Evolutionary conservation across 2,113 vertebrate species (phyloP), one percentile per base, ranked within the genome.

Genomic region (Cichladusa arquata): DNA sequence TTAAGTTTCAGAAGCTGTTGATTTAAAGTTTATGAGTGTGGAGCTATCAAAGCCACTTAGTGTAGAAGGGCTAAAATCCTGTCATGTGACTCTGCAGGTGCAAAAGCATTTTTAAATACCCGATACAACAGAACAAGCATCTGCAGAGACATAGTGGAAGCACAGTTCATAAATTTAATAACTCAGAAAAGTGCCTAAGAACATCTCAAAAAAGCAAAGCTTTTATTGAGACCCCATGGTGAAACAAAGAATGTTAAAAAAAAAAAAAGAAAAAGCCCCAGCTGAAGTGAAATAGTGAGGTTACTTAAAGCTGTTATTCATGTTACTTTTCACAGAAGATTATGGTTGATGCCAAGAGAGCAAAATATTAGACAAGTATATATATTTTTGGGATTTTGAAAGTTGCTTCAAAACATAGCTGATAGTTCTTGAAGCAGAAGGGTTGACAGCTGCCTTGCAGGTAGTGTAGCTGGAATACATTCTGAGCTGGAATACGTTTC

Each of bases 1-100:
- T 81, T 40, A 70, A 60, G 58, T 98, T 98, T 96, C 93, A 97
- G 48, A 92, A 90, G 29, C 77, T 76, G 92, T 67, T 72, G 81
- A 91, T 93, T 96, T 38, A 89, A 96, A 97, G 61, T 90, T 73
- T 94, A 82, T 96, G 89, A 57, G 91, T 94, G 86, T 64, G 81
- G 47, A 92, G 83, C 90, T 84, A 56, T 86, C 96, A 98, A 97
- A 74, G 58, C 60, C 42, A 2, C 84, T 95, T 93, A 95, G 86
- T 97, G 97, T 93, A 97, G 82, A 95, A 96, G 72, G 53, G 29
- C 11, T 56, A 90, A 64, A 82, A 88, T 74, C 53, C 86, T 88
- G 62, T 54, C 54, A 54, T 34, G 26, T 76, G 28, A 76, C 20
- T 61, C 36, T 42, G 19, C 20, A 90, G 67, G 9, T 64, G 71